Percentiles rank a stretch among this genome's conserved stretches.
phyloP scores from a whole-genome alignment of 2,797 vertebrate genomes.

The Onychomys leucogaster region DNA sequence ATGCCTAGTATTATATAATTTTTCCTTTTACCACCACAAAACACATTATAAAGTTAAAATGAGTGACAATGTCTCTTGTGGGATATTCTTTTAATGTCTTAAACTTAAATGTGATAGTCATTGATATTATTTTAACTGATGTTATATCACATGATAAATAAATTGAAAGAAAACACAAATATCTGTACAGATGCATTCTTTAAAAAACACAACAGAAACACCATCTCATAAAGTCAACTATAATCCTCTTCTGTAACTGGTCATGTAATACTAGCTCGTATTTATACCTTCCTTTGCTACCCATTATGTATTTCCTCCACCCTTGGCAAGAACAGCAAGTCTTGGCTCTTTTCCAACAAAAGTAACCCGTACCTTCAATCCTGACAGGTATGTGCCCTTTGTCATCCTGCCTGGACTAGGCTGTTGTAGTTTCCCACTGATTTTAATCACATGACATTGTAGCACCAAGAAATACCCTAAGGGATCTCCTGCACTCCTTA shows the following conservation, averaged over 20 bases:
- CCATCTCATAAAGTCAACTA: neutral
- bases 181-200: neutral
- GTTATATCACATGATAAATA: neutral
- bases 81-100: neutral
- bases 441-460: neutral
- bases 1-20: neutral
- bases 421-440: neutral
- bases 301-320: neutral
- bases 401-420: neutral
- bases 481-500: neutral
- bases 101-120: neutral
- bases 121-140: neutral
- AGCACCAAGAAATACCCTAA: neutral
- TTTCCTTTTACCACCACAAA: neutral
- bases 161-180: neutral
- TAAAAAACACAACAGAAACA: neutral
- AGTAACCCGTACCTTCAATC: neutral
- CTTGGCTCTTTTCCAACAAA: neutral
- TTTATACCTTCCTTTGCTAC: neutral
- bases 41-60: neutral
- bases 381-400: neutral
- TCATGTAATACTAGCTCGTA: neutral
- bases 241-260: neutral
- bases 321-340: neutral
- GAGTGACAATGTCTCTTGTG: neutral